Evolutionary conservation across 1,140 invertebrate genomes (phyloP).

Genomic region (Meloidogyne hapla): DNA sequence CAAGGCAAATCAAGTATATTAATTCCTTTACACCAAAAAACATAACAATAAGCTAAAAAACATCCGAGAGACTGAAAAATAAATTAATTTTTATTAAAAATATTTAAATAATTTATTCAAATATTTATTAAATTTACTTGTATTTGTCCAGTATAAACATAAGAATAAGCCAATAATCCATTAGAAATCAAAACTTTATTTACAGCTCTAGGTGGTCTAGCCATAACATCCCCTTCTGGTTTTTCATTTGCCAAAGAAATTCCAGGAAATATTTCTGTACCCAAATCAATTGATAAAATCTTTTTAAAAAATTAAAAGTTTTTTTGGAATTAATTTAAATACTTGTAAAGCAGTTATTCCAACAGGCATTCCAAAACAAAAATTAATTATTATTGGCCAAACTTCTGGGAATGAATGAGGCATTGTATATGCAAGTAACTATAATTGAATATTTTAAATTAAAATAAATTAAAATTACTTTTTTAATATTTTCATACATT

Average conservation of each 20-base stretch:
- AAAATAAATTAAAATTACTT: not conserved
- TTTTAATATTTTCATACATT: conserved; percentile 67
- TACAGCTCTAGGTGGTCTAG: conserved; percentile 61
- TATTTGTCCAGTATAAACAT: conserved; percentile 33
- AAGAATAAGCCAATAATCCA: conserved; percentile 42
- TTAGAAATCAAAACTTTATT: conserved; percentile 61
- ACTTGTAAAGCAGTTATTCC: conserved; percentile 45
- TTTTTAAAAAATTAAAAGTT: conserved; percentile 52
- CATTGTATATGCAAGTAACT: conserved; percentile 64
- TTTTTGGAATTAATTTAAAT: not conserved
- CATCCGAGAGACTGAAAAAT: conserved; percentile 46
- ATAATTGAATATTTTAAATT: not conserved
- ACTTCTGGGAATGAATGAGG: conserved; percentile 45
- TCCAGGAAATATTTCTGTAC: conserved; percentile 65
- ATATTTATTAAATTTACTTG: not conserved
- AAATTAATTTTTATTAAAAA: not conserved
- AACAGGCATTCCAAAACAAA: conserved; percentile 43
- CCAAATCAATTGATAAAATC: conserved; percentile 60
- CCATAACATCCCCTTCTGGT: conserved; percentile 52
- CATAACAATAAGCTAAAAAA: conserved; percentile 47
- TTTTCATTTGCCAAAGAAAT: conserved; percentile 67
- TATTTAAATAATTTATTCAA: too few species aligned
- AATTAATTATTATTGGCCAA: conserved; percentile 44
- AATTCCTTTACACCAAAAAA: conserved; percentile 52
- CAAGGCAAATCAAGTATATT: conserved; percentile 41